Conservation (phyloP, 2,888 invertebrate species). For the Aethes cnicana region DNA sequence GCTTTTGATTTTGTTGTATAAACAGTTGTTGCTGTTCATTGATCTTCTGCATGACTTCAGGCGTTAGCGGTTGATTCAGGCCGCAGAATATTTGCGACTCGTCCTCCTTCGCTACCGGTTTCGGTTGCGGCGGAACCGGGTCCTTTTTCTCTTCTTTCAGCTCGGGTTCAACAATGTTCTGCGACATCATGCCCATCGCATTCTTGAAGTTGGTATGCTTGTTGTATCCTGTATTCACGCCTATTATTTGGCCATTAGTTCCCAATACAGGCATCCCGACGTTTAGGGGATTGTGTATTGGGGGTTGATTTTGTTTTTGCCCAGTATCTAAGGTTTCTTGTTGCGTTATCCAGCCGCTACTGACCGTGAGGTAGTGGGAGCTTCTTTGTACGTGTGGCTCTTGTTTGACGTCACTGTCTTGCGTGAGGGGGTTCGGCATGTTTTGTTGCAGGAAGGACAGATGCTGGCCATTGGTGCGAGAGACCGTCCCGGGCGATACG, state of each 20-base stretch:
- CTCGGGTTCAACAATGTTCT: conserved; percentile 49
- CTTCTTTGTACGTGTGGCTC: conserved; percentile 67
- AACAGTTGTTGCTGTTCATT: conserved; percentile 82
- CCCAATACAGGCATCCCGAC: conserved; percentile 75
- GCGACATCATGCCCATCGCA: conserved; percentile 43
- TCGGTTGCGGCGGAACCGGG: conserved; percentile 39
- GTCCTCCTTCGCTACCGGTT: conserved; percentile 60
- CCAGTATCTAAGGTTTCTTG: conserved; percentile 57
- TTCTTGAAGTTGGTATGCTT: conserved; percentile 61
- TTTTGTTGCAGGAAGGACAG: conserved; percentile 55
- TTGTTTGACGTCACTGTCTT: conserved; percentile 61
- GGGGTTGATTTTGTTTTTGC: conserved; percentile 50
- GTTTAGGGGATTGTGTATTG: conserved; percentile 47
- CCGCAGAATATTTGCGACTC: conserved; percentile 75
- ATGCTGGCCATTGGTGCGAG: conserved; percentile 49
- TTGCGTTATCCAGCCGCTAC: conserved; percentile 76
- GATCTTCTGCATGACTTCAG: conserved; percentile 80
- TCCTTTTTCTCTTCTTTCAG: conserved; percentile 65
- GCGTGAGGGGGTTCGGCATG: conserved; percentile 45
- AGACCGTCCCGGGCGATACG: conserved; percentile 50
- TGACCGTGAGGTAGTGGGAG: conserved; percentile 74
- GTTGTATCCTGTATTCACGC: conserved; percentile 74
- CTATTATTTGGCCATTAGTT: conserved; percentile 83
- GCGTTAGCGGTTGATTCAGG: conserved; percentile 72
- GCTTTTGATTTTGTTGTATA: conserved; percentile 80